Evolutionary conservation across 2,888 invertebrate species (phyloP).

Genomic region (Agrotis ipsilon): DNA sequence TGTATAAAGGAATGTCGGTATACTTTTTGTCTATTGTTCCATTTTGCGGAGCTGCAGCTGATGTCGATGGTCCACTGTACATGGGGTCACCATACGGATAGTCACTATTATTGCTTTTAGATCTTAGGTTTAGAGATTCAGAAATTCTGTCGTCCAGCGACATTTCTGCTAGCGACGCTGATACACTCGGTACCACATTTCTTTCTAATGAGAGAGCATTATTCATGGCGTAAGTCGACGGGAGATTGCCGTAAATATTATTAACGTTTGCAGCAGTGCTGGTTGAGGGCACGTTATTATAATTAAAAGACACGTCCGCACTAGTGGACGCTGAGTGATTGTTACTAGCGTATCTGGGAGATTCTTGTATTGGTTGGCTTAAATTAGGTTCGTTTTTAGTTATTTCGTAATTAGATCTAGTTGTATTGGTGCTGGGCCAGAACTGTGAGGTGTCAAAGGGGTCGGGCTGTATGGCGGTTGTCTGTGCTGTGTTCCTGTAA

Average conservation of each 20-base stretch:
- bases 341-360: slow-evolving; percentile 71
- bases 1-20: slow-evolving; percentile 82
- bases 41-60: slow-evolving; percentile 59
- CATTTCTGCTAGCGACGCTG: slow-evolving; percentile 78
- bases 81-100: slow-evolving; percentile 78
- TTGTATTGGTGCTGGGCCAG: slow-evolving; percentile 75
- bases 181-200: slow-evolving; percentile 66
- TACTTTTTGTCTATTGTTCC: slow-evolving; percentile 68
- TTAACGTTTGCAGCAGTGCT: slow-evolving; percentile 70
- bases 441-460: slow-evolving; percentile 84
- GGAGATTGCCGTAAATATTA: slow-evolving; percentile 72
- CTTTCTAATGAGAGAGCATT: slow-evolving; percentile 75
- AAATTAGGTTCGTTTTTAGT: slow-evolving; percentile 63
- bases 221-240: slow-evolving; percentile 72
- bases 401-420: slow-evolving; percentile 70
- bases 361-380: slow-evolving; percentile 72
- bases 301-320: slow-evolving; percentile 65
- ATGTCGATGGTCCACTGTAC: slow-evolving; percentile 71
- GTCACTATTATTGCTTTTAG: slow-evolving; percentile 82
- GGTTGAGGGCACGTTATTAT: slow-evolving; percentile 75
- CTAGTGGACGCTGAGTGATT: slow-evolving; percentile 67
- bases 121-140: slow-evolving; percentile 87
- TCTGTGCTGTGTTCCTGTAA: slow-evolving; percentile 46
- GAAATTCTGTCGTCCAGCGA: slow-evolving; percentile 88
- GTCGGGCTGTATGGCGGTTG: slow-evolving; percentile 67